phyloP scores from a whole-genome alignment of 2,797 vertebrate species.

The Myiotriccus ornatus region DNA sequence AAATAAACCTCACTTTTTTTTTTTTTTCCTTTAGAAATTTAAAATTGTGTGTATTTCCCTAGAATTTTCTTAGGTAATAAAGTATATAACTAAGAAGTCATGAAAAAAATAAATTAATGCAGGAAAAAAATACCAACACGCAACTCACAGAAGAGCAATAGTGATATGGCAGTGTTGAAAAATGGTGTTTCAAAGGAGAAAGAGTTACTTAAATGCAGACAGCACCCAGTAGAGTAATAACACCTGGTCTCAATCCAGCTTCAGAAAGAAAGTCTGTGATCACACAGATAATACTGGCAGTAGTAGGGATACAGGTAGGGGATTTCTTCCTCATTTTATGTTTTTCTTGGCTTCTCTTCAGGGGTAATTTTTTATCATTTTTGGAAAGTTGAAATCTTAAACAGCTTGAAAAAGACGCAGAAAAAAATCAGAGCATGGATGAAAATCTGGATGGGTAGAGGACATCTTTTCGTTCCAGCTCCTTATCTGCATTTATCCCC shows the following conservation, averaged over 20 bases:
- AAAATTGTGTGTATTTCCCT: background rate
- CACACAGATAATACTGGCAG: background rate
- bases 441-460: background rate
- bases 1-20: background rate
- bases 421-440: background rate
- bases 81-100: background rate
- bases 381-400: background rate
- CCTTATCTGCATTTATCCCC: constrained; percentile 34
- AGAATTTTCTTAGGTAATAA: background rate
- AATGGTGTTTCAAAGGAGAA: background rate
- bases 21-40: background rate
- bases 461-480: background rate
- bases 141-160: background rate
- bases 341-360: background rate
- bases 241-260: background rate
- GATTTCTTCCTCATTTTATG: background rate
- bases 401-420: background rate
- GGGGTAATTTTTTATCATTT: background rate
- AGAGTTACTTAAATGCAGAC: background rate
- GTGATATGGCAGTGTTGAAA: background rate
- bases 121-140: background rate
- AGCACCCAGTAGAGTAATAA: background rate
- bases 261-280: background rate
- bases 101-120: background rate
- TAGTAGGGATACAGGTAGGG: background rate